Evolutionary conservation across 2,888 invertebrate genomes (phyloP).

Genomic region (Apodemia duryi): DNA sequence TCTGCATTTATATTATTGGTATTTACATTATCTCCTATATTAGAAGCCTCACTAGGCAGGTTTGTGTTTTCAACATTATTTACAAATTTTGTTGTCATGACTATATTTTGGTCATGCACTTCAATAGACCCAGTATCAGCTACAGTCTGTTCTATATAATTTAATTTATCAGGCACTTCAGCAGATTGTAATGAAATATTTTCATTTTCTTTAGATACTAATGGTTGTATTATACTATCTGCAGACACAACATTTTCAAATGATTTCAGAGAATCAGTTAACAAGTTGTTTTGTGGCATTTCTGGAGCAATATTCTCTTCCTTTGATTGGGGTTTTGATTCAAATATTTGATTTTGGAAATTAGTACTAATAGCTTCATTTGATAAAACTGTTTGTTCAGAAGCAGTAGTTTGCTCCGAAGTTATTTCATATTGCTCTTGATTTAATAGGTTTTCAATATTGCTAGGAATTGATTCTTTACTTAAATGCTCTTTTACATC

Average conservation of each 20-base stretch:
- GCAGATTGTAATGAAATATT: slow-evolving; percentile 27
- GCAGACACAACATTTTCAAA: slow-evolving; percentile 21
- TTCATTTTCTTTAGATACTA: slow-evolving; percentile 26
- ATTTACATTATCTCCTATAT: slow-evolving; percentile 11
- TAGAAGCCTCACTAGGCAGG: slow-evolving; percentile 11
- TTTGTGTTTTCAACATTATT: slow-evolving; percentile 26
- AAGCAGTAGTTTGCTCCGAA: neutral
- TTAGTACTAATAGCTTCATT: neutral
- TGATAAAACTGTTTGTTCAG: neutral
- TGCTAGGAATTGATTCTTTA: neutral
- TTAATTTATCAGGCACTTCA: slow-evolving; percentile 42
- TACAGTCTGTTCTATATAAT: slow-evolving; percentile 33
- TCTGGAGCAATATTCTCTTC: neutral
- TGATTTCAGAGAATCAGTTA: slow-evolving; percentile 9
- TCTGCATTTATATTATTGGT: neutral
- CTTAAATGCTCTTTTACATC: neutral
- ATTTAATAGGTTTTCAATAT: slow-evolving; percentile 18
- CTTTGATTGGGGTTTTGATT: neutral
- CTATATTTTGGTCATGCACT: slow-evolving; percentile 43
- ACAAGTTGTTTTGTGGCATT: neutral
- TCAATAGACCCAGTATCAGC: slow-evolving; percentile 36
- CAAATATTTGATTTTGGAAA: neutral
- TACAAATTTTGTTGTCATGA: slow-evolving; percentile 33
- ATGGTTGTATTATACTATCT: slow-evolving; percentile 5
- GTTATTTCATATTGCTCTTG: neutral